A percentile compares a stretch with the other conserved stretches of the same genome.
These are phyloP conservation scores for Cyclopterus lumpus DNA, from an alignment of 2,797 vertebrate genomes.

Conservation along the genomic window DNA sequence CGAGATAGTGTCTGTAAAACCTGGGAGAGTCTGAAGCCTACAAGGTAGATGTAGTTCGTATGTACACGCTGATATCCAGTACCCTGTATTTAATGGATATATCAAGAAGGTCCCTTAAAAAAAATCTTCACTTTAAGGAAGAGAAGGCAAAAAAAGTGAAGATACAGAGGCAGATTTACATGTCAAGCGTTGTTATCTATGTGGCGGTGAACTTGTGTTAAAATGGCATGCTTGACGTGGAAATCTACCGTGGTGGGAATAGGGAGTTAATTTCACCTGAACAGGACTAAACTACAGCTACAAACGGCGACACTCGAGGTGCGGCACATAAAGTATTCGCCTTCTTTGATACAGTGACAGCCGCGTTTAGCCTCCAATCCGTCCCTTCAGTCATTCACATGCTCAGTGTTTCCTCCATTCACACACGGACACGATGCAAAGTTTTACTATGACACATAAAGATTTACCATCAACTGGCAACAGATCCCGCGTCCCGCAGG, in stretches of 20 bases:
- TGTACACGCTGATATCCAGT: constrained; percentile 69
- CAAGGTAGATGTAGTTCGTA: constrained; percentile 44
- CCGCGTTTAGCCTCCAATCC: constrained; percentile 10
- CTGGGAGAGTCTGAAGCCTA: constrained; percentile 35
- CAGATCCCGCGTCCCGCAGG: constrained; percentile 36
- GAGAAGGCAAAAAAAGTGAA: constrained; percentile 67
- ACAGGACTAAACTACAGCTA: constrained; percentile 59
- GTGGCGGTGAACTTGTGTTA: constrained; percentile 51
- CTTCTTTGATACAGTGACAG: constrained; percentile 20
- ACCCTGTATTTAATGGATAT: constrained; percentile 72
- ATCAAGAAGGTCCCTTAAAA: constrained; percentile 66
- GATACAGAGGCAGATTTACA: constrained; percentile 63
- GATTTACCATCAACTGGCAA: constrained; percentile 51
- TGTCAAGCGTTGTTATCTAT: constrained; percentile 52
- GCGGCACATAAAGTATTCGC: constrained; percentile 44
- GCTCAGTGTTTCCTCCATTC: constrained; percentile 51
- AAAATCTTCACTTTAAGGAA: constrained; percentile 60
- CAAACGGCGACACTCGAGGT: constrained; percentile 23
- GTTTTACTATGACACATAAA: constrained; percentile 73
- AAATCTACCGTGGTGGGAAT: constrained; percentile 50
- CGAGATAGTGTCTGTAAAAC: constrained; percentile 51
- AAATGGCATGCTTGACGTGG: constrained; percentile 58
- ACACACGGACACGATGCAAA: constrained; percentile 57
- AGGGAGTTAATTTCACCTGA: constrained; percentile 42
- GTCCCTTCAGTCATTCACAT: constrained; percentile 39